Percentiles rank a stretch among this genome's conserved stretches.
Conservation (phyloP, 2,113 vertebrate species). For the Microcebus tavaratra region DNA sequence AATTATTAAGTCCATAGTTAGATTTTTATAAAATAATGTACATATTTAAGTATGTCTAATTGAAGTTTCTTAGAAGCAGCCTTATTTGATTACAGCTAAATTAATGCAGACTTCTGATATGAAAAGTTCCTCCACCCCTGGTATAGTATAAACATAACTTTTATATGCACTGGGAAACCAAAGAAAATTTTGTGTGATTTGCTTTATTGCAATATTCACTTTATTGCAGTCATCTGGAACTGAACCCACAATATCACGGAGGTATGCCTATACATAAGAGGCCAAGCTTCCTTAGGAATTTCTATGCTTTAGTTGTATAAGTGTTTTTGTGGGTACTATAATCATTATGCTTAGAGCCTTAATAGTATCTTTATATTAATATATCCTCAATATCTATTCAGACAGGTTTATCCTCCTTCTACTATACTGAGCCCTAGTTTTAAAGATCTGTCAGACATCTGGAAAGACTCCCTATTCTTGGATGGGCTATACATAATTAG, state of each 20-base stretch:
- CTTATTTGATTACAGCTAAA: too few species aligned
- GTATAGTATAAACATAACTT: background rate
- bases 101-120: too few species aligned
- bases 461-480: background rate
- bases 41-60: too few species aligned
- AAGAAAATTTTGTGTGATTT: background rate
- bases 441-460: background rate
- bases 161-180: background rate
- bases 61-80: too few species aligned
- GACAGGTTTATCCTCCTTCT: background rate
- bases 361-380: background rate
- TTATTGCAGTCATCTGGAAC: background rate
- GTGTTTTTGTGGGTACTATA: background rate
- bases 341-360: background rate
- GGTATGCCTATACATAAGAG: background rate
- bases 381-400: background rate
- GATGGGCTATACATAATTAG: background rate
- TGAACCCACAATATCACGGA: background rate
- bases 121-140: too few species aligned
- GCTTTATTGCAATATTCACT: background rate
- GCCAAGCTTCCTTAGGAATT: background rate
- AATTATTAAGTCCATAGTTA: too few species aligned
- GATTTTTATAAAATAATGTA: too few species aligned
- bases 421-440: background rate
- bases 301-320: background rate